Conservation (phyloP, 2,113 vertebrate genomes). For the Solea senegalensis region DNA sequence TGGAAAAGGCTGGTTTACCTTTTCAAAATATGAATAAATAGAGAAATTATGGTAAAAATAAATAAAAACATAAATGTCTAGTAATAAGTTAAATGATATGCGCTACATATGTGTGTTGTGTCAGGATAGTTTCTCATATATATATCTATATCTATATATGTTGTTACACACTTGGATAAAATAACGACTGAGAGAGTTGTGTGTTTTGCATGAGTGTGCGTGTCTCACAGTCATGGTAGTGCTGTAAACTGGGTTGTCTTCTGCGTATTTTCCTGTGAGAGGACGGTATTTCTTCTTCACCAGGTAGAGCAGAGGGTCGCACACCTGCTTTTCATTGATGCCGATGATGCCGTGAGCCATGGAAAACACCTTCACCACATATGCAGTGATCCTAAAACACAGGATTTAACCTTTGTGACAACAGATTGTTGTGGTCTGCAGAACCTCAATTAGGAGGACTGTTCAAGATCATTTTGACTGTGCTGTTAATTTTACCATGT, state of each 20-base stretch:
- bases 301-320: conserved; percentile 88
- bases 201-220: neutral
- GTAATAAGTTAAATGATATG: too few relatives aligned
- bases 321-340: conserved; percentile 80
- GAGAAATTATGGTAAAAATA: too few relatives aligned
- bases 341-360: conserved; percentile 79
- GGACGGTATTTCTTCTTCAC: conserved; percentile 81
- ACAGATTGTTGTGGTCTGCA: neutral
- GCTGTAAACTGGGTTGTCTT: conserved; percentile 83
- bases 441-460: neutral
- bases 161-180: too few relatives aligned
- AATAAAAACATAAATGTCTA: too few relatives aligned
- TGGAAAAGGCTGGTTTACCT: too few relatives aligned
- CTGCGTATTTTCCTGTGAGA: conserved; percentile 76
- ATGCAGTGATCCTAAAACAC: conserved; percentile 88
- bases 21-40: too few relatives aligned
- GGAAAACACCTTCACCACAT: conserved; percentile 91
- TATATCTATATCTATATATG: too few relatives aligned
- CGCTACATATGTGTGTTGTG: too few relatives aligned
- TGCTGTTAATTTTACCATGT: conserved; percentile 76
- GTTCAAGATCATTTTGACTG: too few relatives aligned
- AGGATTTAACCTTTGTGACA: neutral
- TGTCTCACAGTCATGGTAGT: conserved; percentile 77
- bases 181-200: too few relatives aligned
- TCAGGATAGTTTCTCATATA: too few relatives aligned